phyloP scores from a whole-genome alignment of 2,888 invertebrate genomes.

The Eretmocerus hayati region DNA sequence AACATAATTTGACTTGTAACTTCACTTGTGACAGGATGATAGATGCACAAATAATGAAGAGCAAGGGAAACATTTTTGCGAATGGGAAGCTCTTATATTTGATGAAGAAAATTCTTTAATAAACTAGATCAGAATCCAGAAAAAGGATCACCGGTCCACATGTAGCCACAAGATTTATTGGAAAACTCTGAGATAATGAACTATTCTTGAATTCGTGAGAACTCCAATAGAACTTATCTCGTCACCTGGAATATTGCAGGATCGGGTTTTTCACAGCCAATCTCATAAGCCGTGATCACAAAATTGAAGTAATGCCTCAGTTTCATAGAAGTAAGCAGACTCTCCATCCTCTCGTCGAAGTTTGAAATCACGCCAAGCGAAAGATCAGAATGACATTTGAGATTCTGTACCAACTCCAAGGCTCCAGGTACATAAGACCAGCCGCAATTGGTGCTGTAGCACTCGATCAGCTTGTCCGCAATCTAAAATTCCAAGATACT shows the following conservation, averaged over 20 bases:
- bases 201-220: neutral
- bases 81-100: no score
- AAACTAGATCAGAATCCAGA: no score
- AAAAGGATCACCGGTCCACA: no score
- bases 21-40: no score
- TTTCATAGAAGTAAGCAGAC: conserved; percentile 59
- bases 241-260: conserved; percentile 56
- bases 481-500: no score
- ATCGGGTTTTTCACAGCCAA: conserved; percentile 69
- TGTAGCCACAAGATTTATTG: no score
- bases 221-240: neutral
- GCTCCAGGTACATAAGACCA: conserved; percentile 68
- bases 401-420: conserved; percentile 56
- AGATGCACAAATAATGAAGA: no score
- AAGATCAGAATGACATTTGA: conserved; percentile 48
- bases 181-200: neutral
- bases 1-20: no score
- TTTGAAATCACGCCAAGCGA: conserved; percentile 77
- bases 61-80: no score
- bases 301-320: conserved; percentile 72
- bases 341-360: conserved; percentile 73
- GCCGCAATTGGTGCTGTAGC: conserved; percentile 64
- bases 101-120: neutral
- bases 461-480: conserved; percentile 57
- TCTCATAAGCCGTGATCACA: conserved; percentile 70